These are phyloP conservation scores for Gorilla gorilla DNA, from an alignment of 2,113 vertebrate species.

Conservation along the genomic window DNA sequence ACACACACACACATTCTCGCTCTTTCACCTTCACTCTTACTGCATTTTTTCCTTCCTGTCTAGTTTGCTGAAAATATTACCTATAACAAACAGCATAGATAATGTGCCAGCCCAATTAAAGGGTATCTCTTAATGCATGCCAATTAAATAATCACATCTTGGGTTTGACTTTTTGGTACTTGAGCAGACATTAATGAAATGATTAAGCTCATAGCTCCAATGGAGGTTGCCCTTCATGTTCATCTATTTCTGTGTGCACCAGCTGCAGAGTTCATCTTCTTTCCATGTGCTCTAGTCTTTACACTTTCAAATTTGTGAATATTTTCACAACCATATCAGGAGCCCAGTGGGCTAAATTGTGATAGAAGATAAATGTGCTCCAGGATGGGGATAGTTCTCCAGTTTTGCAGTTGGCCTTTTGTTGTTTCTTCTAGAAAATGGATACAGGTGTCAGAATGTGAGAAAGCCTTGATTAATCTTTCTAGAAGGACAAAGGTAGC, in stretches of 20 bases:
- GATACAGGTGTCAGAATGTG: neutral
- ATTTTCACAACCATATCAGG: neutral
- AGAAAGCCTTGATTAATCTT: neutral
- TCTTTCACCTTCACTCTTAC: fast-evolving
- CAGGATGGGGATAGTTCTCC: neutral
- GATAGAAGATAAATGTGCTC: neutral
- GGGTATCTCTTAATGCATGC: neutral
- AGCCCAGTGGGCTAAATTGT: neutral
- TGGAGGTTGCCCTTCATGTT: neutral
- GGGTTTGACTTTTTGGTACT: neutral
- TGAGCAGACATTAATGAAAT: neutral
- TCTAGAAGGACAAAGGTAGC: neutral
- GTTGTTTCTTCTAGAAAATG: neutral
- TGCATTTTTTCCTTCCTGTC: neutral
- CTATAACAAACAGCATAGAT: neutral
- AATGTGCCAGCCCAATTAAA: neutral
- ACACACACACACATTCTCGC: neutral
- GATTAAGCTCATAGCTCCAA: neutral
- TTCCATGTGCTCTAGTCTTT: neutral
- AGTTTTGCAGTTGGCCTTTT: neutral
- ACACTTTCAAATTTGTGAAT: neutral
- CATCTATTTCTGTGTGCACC: neutral
- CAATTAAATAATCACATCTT: neutral
- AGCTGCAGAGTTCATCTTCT: neutral
- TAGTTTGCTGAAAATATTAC: neutral